Percentiles rank a stretch among this genome's conserved stretches.
phyloP scores from a whole-genome alignment of 2,888 invertebrate species.

The Dioctria linearis region DNA sequence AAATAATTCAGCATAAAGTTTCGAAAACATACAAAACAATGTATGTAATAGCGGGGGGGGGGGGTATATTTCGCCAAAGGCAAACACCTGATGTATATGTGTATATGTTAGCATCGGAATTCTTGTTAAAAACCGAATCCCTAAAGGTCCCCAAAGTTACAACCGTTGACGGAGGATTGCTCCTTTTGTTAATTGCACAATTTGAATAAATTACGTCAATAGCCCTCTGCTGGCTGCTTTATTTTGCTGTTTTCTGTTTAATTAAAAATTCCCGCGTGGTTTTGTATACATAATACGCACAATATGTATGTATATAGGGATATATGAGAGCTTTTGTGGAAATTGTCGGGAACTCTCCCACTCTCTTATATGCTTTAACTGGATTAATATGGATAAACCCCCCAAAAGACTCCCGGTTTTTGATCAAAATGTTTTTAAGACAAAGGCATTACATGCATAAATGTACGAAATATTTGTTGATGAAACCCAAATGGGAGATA shows the following conservation, averaged over 20 bases:
- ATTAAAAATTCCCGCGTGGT: slow-evolving; percentile 36
- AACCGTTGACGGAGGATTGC: neutral
- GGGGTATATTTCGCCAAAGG: neutral
- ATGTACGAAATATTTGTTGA: too few relatives aligned
- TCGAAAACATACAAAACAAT: neutral
- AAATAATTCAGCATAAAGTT: neutral
- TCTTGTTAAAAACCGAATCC: slow-evolving; percentile 13
- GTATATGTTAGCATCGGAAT: neutral
- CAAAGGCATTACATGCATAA: too few relatives aligned
- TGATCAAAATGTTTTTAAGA: too few relatives aligned
- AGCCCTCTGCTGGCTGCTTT: slow-evolving; percentile 11
- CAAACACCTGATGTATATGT: neutral
- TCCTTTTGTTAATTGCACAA: slow-evolving; percentile 27
- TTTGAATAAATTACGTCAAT: slow-evolving; percentile 37
- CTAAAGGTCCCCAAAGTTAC: slow-evolving; percentile 8
- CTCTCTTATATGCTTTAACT: too few relatives aligned
- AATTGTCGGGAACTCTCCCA: too few relatives aligned
- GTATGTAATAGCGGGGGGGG: too few relatives aligned
- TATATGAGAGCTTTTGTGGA: too few relatives aligned
- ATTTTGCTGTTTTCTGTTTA: slow-evolving; percentile 9
- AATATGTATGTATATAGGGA: too few relatives aligned
- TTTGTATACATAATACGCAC: neutral
- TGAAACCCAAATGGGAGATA: too few relatives aligned
- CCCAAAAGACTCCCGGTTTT: too few relatives aligned
- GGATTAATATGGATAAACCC: too few relatives aligned